A percentile compares a stretch with the other conserved stretches of the same genome.
phyloP scores from a whole-genome alignment of 1,140 invertebrate species.

The Drepana arcuata region DNA sequence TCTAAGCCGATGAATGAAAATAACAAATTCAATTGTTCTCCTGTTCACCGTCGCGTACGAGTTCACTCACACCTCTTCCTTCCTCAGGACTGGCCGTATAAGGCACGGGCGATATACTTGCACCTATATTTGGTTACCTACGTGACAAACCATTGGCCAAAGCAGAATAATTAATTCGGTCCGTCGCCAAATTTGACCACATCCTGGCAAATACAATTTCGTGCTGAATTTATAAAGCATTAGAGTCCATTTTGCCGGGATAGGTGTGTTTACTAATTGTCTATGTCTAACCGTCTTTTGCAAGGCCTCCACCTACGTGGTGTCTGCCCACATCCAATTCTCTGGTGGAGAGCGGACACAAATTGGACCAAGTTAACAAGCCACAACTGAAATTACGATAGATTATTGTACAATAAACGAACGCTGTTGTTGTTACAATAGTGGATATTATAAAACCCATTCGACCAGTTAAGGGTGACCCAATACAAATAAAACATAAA shows the following conservation, averaged over 20 bases:
- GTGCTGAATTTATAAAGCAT: constrained; percentile 30
- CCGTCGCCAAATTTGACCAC: constrained; percentile 46
- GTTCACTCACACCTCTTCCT: constrained; percentile 59
- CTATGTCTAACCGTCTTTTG: constrained; percentile 46
- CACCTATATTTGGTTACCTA: constrained; percentile 52
- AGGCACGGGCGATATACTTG: constrained; percentile 37
- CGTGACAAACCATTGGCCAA: constrained; percentile 43
- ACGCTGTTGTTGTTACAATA: too few species aligned
- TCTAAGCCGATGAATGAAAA: constrained; percentile 14
- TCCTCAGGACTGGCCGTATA: constrained; percentile 46
- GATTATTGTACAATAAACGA: too few species aligned
- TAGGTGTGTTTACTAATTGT: constrained; percentile 24
- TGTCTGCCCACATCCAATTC: constrained; percentile 60
- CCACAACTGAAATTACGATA: too few species aligned
- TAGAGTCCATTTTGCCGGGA: constrained; percentile 34
- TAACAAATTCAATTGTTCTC: constrained; percentile 10
- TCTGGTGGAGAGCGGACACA: constrained; percentile 16
- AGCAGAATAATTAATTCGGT: constrained; percentile 56
- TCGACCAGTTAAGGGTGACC: too few species aligned
- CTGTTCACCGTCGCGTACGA: constrained; percentile 17
- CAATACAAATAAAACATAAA: too few species aligned
- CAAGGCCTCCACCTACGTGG: constrained; percentile 59
- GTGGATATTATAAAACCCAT: too few species aligned
- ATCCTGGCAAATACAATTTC: constrained; percentile 29
- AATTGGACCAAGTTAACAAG: constrained; percentile 43